These are phyloP conservation scores for Amiota minor DNA, from an alignment of 2,888 invertebrate species.

Conservation along the genomic window DNA sequence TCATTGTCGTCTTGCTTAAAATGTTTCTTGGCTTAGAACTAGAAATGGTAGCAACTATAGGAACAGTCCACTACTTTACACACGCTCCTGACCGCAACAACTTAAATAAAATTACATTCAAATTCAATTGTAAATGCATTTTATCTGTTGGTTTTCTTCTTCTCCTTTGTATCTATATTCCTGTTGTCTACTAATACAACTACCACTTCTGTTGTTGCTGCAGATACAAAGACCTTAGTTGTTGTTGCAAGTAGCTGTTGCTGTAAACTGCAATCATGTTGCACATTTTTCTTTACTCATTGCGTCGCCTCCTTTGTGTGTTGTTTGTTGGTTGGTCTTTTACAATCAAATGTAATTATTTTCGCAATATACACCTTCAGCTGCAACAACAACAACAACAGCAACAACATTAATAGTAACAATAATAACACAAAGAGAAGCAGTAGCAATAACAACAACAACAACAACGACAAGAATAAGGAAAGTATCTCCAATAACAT, in stretches of 20 bases:
- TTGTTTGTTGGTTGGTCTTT: slow-evolving; percentile 57
- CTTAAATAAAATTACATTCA: slow-evolving; percentile 71
- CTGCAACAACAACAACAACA: slow-evolving; percentile 45
- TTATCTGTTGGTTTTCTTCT: slow-evolving; percentile 68
- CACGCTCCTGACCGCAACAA: slow-evolving; percentile 63
- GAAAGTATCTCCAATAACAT: too few relatives aligned
- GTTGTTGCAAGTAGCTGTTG: slow-evolving; percentile 20
- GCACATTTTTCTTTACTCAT: slow-evolving; percentile 67
- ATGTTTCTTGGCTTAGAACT: too few relatives aligned
- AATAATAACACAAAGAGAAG: slow-evolving; percentile 50
- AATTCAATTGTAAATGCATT: slow-evolving; percentile 71
- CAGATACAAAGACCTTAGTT: neutral
- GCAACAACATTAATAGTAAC: slow-evolving; percentile 14
- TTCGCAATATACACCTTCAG: slow-evolving; percentile 68
- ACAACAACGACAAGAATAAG: too few relatives aligned
- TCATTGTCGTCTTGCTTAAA: neutral
- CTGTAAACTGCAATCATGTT: slow-evolving; percentile 69
- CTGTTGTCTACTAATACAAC: slow-evolving; percentile 27
- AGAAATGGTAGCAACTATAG: too few relatives aligned
- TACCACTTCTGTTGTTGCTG: slow-evolving; percentile 35
- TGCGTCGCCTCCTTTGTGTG: slow-evolving; percentile 30
- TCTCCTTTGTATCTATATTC: slow-evolving; percentile 29
- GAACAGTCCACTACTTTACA: neutral
- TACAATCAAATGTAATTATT: slow-evolving; percentile 69
- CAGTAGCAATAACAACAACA: too few relatives aligned